Evolutionary conservation across 2,888 invertebrate genomes (phyloP), one percentile per base, ranked within the genome.

Genomic region (Xanthorhoe designata): DNA sequence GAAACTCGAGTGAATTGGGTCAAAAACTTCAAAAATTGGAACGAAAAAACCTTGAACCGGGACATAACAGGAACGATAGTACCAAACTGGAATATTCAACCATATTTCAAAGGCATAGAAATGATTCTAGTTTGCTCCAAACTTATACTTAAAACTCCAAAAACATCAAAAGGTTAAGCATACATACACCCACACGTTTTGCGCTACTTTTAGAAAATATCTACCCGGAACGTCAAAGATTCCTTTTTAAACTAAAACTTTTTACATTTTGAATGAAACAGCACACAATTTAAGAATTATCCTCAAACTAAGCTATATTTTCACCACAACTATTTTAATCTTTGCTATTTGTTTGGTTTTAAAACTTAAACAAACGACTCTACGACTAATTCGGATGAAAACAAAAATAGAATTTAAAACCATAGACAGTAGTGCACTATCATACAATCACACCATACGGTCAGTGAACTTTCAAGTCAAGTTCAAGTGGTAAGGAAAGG

Each of bases 401-500:
- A 35, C 49, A 49, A 65, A 69, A 69, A 73, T 71, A 68, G 68
- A 68, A 69, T 35, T 56, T 19, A 72, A 75, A 75, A 75, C 64
- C 63, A 45, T 63, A 73, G 72, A 79, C 49, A 61, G 64, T 67
- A 66, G 24, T 24, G n/a, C n/a, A 24, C 32, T 32, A 32, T 32
- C 13, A 42, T 58, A 75, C 74, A 84, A 89, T 86, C 86, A 72
- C 69, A 79, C 76, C 75, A 71, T 74, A 69, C 67, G 91, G 90
- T 88, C 84, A 78, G 79, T 84, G 87, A 90, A 81, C 91, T 57
- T 64, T 76, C 64, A 69, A 82, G 78, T 85, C 91, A 92, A 92
- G 92, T 92, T 92, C 92, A 92, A 91, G 92, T 86, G 85, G 82
- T 80, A 69, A 54, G 61, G 64, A 69, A 70, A 83, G 85, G 80